Evolutionary conservation across 2,797 vertebrate species (phyloP).

Genomic region (Cygnus olor): DNA sequence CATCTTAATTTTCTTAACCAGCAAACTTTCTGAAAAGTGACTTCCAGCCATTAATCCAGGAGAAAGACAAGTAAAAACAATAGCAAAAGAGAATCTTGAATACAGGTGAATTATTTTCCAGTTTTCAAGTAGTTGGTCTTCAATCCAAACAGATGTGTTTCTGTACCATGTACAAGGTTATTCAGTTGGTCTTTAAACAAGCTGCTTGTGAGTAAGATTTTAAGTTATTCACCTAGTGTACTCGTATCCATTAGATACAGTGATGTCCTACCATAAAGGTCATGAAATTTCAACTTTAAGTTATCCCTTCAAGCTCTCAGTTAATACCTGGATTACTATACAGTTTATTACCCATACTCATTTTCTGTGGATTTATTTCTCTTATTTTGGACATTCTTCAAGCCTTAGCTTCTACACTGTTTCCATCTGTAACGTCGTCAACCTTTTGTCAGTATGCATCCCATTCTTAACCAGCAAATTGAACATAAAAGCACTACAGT

Average conservation of each 20-base stretch:
- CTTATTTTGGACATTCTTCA: background rate
- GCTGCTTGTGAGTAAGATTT: background rate
- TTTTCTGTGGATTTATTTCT: background rate
- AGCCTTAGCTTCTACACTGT: background rate
- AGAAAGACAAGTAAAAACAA: background rate
- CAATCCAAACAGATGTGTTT: background rate
- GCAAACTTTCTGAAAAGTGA: background rate
- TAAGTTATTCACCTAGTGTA: background rate
- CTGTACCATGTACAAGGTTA: fast-evolving
- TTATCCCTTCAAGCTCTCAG: background rate
- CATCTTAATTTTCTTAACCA: background rate
- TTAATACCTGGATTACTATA: background rate
- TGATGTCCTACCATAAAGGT: background rate
- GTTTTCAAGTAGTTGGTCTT: background rate
- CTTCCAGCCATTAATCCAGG: background rate
- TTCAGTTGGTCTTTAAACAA: background rate
- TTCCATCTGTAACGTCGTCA: background rate
- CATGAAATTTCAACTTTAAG: background rate
- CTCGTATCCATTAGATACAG: background rate
- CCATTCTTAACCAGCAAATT: background rate
- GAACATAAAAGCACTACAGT: background rate
- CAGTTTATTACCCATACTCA: background rate
- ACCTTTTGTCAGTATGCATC: background rate
- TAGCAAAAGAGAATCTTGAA: background rate
- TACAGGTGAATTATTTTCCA: background rate